These are phyloP conservation scores for Hololepta plana DNA, from an alignment of 2,888 invertebrate genomes.

Conservation along the genomic window DNA sequence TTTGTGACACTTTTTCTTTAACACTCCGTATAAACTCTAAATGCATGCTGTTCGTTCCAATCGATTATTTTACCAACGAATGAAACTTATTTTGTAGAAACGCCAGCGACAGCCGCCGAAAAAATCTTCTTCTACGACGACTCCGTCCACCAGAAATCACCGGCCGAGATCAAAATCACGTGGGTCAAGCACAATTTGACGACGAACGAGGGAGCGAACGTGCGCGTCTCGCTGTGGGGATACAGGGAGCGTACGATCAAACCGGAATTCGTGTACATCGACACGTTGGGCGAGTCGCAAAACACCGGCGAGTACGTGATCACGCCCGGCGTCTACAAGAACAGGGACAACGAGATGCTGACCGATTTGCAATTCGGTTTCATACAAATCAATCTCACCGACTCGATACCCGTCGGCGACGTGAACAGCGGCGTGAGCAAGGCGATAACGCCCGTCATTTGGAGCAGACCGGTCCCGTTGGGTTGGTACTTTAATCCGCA, in stretches of 20 bases:
- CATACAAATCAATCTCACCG: conserved; percentile 71
- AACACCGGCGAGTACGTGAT: conserved; percentile 49
- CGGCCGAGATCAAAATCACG: conserved; percentile 55
- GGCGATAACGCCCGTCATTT: conserved; percentile 42
- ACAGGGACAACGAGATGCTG: conserved; percentile 47
- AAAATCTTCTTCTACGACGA: conserved; percentile 66
- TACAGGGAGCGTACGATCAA: conserved; percentile 68
- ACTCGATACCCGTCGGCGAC: conserved; percentile 36
- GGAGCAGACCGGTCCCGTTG: conserved; percentile 83
- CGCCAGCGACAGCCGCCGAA: conserved; percentile 72
- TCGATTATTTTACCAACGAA: neutral
- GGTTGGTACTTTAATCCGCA: conserved; percentile 86
- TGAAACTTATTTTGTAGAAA: conserved; percentile 38
- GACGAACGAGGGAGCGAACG: conserved; percentile 52
- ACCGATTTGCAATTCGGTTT: conserved; percentile 72
- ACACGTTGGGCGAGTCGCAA: conserved; percentile 43
- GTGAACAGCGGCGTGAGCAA: conserved; percentile 8
- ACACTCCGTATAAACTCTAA: too few relatives aligned
- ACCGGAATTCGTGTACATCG: conserved; percentile 69
- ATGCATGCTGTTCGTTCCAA: too few relatives aligned
- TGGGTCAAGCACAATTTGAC: conserved; percentile 82
- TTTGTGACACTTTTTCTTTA: too few relatives aligned
- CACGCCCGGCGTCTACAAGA: conserved; percentile 51
- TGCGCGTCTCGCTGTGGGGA: conserved; percentile 76
- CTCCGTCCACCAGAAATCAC: conserved; percentile 52